Evolutionary conservation across 2,797 vertebrate species (phyloP).

Genomic region (Hylomyscus alleni): DNA sequence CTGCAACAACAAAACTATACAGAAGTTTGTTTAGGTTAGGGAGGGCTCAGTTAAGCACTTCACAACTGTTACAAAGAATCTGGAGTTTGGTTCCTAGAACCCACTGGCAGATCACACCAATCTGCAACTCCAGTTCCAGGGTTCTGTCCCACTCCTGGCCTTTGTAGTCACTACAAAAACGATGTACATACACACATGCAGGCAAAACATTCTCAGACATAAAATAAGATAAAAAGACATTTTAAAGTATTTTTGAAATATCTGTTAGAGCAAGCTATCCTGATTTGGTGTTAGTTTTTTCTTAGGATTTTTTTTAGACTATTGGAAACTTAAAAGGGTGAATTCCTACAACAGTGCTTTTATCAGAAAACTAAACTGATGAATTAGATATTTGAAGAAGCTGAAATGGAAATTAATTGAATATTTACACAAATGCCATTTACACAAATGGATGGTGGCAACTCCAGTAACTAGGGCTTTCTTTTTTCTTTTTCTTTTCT

Average conservation of each 20-base stretch:
- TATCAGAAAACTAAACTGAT: background rate
- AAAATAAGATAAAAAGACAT: background rate
- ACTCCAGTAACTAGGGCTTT: background rate
- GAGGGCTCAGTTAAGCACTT: background rate
- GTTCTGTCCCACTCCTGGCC: background rate
- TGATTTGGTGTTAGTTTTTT: background rate
- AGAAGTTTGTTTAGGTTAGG: background rate
- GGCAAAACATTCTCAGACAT: background rate
- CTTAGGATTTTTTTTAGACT: background rate
- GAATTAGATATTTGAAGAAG: conserved; percentile 10
- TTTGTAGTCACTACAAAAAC: too few species aligned
- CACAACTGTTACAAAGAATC: background rate
- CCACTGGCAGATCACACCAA: background rate
- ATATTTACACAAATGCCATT: conserved; percentile 24
- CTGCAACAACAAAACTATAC: background rate
- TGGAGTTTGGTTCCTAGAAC: background rate
- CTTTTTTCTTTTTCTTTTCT: conserved; percentile 33
- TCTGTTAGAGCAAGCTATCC: conserved; percentile 8
- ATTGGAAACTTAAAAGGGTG: background rate
- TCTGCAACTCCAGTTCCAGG: background rate
- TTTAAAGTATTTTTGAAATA: background rate
- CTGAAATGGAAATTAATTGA: conserved; percentile 40
- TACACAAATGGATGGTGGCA: background rate
- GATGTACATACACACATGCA: background rate
- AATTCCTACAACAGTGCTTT: background rate